Base-by-base conservation (phyloP, 2,888 invertebrate species). In the Thymelicus lineola region DNA sequence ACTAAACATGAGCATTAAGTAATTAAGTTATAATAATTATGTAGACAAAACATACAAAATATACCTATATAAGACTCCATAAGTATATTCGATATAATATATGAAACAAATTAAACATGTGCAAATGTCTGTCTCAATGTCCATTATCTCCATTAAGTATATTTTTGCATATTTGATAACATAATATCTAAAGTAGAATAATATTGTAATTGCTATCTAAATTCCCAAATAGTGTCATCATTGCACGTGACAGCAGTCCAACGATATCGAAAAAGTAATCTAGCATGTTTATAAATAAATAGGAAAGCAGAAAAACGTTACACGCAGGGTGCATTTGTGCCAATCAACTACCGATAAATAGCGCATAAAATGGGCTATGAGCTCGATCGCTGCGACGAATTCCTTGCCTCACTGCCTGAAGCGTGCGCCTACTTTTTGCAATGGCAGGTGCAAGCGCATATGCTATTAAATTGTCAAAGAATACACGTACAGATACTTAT, bases 381-480 rank as follows among this genome's bases (percentile, higher is more conserved):
- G 81, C 84, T 84, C 80, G 83, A 83, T 79, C 77, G 85, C 84
- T 86, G 88, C 90, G 91, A 90, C 90, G 91, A 91, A 92, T 92
- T 90, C 92, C 89, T 84, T 89, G 87, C 91, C 87, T 85, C 89
- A 79, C 82, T 84, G 91, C 89, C 89, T 86, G 89, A 89, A 91
- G 92, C 93, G 89, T 90, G 91, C 85, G 86, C 86, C 86, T 88
- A 88, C 88, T 93, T 93, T 93, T 93, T 93, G 92, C 91, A 90
- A 76, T 73, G 87, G 91, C 93, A 93, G 93, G 93, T 93, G 93
- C 86, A 81, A 76, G 83, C 82, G 85, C 91, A 92, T 92, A 91
- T 92, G 93, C 91, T 91, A 91, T 93, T 93, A 93, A 92, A 93
- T 92, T 93, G 91, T 93, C 93, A 93, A 93, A 92, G 91, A 86